phyloP scores from a whole-genome alignment of 1,140 invertebrate species.

The Zaprionus ornatus region DNA sequence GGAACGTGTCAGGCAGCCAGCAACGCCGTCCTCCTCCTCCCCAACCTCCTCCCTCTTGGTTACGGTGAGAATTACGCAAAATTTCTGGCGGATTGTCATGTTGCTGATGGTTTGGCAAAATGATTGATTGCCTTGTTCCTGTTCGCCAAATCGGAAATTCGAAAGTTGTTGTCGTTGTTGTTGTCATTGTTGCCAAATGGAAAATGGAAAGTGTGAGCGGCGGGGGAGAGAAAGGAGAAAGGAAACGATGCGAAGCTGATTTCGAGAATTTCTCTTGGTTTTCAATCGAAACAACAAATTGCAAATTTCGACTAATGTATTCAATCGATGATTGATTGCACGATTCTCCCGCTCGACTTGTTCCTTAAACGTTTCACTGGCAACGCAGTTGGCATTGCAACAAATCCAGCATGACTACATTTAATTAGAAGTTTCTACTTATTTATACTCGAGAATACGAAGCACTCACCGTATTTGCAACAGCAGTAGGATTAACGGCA shows the following conservation, averaged over 20 bases:
- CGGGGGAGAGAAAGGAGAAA: neutral
- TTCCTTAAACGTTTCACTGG: neutral
- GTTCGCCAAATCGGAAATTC: constrained; percentile 57
- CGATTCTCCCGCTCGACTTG: neutral
- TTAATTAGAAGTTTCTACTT: neutral
- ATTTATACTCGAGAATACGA: neutral
- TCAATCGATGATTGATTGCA: constrained; percentile 32
- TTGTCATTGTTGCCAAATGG: neutral
- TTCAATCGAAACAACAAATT: constrained; percentile 19
- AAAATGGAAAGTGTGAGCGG: constrained; percentile 51
- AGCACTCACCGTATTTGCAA: neutral
- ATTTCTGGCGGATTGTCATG: constrained; percentile 75
- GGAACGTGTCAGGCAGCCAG: neutral
- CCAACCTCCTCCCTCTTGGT: neutral
- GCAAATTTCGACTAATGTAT: constrained; percentile 8
- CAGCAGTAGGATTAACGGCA: neutral
- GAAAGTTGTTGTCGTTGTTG: constrained; percentile 33
- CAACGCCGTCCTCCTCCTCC: neutral
- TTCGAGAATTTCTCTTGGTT: constrained; percentile 12
- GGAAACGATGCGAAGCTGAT: constrained; percentile 3
- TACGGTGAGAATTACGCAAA: constrained; percentile 65
- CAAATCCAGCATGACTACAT: neutral
- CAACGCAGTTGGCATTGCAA: neutral
- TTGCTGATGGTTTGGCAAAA: constrained; percentile 74
- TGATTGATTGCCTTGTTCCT: constrained; percentile 80